Evolutionary conservation across 2,113 vertebrate species (phyloP).

Genomic region (Colistium nudipinnis): DNA sequence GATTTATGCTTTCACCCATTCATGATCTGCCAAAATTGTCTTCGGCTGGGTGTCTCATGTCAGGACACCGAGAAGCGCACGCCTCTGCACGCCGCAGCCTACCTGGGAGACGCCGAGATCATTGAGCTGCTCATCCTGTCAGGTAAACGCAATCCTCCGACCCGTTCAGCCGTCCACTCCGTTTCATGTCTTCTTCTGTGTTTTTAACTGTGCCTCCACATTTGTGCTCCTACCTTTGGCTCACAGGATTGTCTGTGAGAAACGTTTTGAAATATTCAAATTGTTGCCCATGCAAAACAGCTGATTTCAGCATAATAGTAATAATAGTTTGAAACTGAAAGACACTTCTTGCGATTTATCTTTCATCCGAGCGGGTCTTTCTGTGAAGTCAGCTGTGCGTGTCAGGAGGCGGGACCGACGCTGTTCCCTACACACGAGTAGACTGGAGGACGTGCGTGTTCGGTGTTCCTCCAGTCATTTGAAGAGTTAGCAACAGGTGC

Average conservation of each 20-base stretch:
- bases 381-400: conserved; percentile 35
- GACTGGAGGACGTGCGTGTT: conserved; percentile 1
- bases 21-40: neutral
- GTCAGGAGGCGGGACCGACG: conserved; percentile 1
- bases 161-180: neutral
- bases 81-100: conserved; percentile 96
- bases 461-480: conserved; percentile 46
- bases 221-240: too few species aligned
- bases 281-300: neutral
- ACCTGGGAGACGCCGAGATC: conserved; percentile 97
- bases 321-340: neutral
- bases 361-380: conserved; percentile 27
- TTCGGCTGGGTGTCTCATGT: conserved; percentile 8
- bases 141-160: conserved; percentile 84
- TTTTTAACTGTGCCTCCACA: too few species aligned
- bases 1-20: neutral
- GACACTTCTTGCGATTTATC: conserved; percentile 20
- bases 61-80: conserved; percentile 98
- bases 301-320: neutral
- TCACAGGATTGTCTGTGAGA: too few species aligned
- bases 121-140: conserved; percentile 98
- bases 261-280: too few species aligned
- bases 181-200: too few species aligned
- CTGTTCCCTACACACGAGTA: neutral
- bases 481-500: conserved; percentile 68